Evolutionary conservation across 2,888 invertebrate genomes (phyloP).

Genomic region (Epicampocera succincta): DNA sequence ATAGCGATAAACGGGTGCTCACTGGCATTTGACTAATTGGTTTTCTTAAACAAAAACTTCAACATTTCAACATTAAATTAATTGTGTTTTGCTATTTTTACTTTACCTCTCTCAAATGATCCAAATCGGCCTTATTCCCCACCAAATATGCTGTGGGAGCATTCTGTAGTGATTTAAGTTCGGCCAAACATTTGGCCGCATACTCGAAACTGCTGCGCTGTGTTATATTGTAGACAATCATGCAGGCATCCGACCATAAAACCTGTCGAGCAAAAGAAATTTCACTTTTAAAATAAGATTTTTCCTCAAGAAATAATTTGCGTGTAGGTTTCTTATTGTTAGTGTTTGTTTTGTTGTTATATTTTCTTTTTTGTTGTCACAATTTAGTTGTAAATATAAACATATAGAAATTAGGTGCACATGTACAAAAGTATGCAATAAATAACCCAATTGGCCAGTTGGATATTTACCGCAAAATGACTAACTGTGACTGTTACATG

Average conservation of each 20-base stretch:
- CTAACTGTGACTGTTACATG: too few species aligned
- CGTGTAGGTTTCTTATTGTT: neutral
- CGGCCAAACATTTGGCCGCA: constrained; percentile 85
- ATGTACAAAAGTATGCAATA: neutral
- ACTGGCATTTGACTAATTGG: too few species aligned
- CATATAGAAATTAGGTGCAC: neutral
- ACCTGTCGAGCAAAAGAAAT: constrained; percentile 79
- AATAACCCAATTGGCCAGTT: too few species aligned
- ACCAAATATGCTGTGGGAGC: constrained; percentile 85
- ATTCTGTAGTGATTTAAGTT: constrained; percentile 83
- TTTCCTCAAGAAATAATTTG: constrained; percentile 6
- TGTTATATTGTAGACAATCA: constrained; percentile 90
- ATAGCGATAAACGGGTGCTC: too few species aligned
- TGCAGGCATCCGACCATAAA: constrained; percentile 90
- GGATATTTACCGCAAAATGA: too few species aligned
- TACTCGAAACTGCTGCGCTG: constrained; percentile 87
- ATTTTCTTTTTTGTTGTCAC: neutral
- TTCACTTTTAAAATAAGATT: neutral
- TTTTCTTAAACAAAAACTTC: too few species aligned
- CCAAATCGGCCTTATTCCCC: constrained; percentile 91
- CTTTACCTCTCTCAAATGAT: constrained; percentile 88
- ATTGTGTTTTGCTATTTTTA: neutral
- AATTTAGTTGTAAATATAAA: too few species aligned
- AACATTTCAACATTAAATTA: too few species aligned
- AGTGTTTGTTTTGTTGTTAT: neutral